Evolutionary conservation across 2,797 vertebrate genomes (phyloP), one percentile per base, ranked within the genome.

Genomic region (Mico argentatus): DNA sequence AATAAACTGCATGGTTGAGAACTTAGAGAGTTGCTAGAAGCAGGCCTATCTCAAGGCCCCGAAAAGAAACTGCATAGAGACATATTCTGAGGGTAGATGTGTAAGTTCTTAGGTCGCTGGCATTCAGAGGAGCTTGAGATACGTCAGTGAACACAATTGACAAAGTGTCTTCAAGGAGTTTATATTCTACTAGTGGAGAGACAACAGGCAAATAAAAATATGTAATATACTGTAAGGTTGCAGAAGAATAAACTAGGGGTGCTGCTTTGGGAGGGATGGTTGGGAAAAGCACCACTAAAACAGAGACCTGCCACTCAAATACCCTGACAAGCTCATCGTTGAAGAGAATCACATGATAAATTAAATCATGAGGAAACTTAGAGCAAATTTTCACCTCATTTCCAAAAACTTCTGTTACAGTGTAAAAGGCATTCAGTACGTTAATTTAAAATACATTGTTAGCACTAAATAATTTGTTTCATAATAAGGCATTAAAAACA

Each of bases 361-460:
- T 41, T 82, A 76, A 12, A 50, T 4, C 46, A 5, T 46, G 26
- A 86, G 2, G 39, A 73, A 81, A n/a, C 13, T 11, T 41, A 85
- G 11, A 52, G 12, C 12, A 79, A 77, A 48, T 46, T 59, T 77
- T 48, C 39, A 26, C 24, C 20, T 12, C 24, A 0, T 52, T 97
- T 82, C 92, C 80, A 91, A 97, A 75, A 79, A 88, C 2, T 94
- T 90, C 20, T 0, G 26, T 52, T 41, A 67, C 0, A 82, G 3
- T 48, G 88, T 48, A 77, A 93, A 96, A 5, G 46, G 41, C 80
- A 87, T n/a, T 41, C 50, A 91, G 95, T 75, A 11, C 88, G 24
- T 15, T 80, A 33, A 72, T 50, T 96, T 86, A 81, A 97, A 97
- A 98, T 97, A n/a, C 33, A 90, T 95, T 97, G 95, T 96, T 97